phyloP scores from a whole-genome alignment of 1,140 invertebrate species.

The Drosophila auraria region DNA sequence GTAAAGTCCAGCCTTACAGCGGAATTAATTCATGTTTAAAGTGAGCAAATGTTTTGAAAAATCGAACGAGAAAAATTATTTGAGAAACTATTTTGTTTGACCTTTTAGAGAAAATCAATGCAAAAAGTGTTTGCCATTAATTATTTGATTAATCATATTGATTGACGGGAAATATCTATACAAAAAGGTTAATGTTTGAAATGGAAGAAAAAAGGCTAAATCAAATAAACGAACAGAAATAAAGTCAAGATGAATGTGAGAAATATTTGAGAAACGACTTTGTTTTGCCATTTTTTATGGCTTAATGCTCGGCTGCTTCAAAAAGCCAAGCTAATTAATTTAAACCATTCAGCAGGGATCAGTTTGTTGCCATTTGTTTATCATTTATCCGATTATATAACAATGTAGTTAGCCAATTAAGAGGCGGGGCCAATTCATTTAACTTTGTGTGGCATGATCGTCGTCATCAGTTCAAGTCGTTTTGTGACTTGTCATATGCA shows the following conservation, averaged over 20 bases:
- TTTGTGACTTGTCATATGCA: conserved; percentile 62
- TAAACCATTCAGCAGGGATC: not conserved
- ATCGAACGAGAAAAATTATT: not conserved
- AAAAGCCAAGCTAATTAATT: conserved; percentile 29
- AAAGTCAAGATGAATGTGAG: not conserved
- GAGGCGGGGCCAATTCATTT: conserved; percentile 39
- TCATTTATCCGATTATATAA: conserved; percentile 33
- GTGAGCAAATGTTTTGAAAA: not conserved
- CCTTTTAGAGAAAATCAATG: not conserved
- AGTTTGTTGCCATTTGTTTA: conserved; percentile 12
- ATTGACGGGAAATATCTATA: not conserved
- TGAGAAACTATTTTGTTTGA: not conserved
- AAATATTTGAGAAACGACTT: not conserved
- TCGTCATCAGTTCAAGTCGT: conserved; percentile 35
- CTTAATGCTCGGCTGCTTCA: not conserved
- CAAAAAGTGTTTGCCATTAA: not conserved
- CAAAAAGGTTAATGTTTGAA: not conserved
- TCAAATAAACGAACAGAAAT: not conserved
- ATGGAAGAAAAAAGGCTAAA: not conserved
- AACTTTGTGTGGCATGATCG: conserved; percentile 23
- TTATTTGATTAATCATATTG: not conserved
- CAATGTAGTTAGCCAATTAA: conserved; percentile 45
- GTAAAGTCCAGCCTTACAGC: conserved; percentile 2
- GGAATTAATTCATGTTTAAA: not conserved
- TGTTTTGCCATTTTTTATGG: not conserved